Evolutionary conservation across 2,797 vertebrate species (phyloP), one percentile per base, ranked within the genome.

Genomic region (Parambassis ranga): DNA sequence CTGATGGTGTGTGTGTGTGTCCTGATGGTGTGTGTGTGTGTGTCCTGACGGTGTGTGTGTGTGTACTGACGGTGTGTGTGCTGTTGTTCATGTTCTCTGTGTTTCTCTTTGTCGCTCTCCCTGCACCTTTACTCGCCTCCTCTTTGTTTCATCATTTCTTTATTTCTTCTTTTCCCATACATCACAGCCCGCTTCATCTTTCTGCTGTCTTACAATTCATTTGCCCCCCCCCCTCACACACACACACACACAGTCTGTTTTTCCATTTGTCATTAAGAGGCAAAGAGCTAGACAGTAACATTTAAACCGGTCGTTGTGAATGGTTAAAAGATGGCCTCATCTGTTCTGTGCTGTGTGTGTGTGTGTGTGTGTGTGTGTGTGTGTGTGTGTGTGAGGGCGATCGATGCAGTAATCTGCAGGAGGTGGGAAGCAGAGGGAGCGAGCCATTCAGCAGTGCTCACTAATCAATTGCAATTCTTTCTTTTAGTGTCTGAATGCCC

Each of bases 381-480:
- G 44, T 1, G 35, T 14, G 65, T 23, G 79, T 46, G 64, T 42
- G 73, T 14, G 58, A 10, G 56, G 56, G 6, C 77, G 80, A 89
- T 89, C 87, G 82, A 90, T 88, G 74, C 64, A 82, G 84, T 90
- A 84, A 89, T 90, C 88, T 87, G 65, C 71, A 83, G 80, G 52
- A 84, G 83, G 80, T 70, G 80, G 79, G 74, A 82, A 83, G 82
- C 72, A 64, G 70, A 80, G 73, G 46, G 80, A 82, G 75, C 33
- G 52, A 79, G 48, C 77, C 84, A 75, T 83, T 86, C 83, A 78
- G 77, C 76, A 66, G 22, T 37, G 48, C 75, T 82, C 72, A 65
- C 74, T 79, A 88, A 91, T 91, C 89, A 89, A 90, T 90, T 86
- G 80, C 84, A 84, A 89, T 87, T 83, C 74, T 86, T 85, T 86